A percentile compares a stretch with the other conserved stretches of the same genome.
These are phyloP conservation scores for Geotrypetes seraphini DNA, from an alignment of 2,797 vertebrate species.

Conservation along the genomic window DNA sequence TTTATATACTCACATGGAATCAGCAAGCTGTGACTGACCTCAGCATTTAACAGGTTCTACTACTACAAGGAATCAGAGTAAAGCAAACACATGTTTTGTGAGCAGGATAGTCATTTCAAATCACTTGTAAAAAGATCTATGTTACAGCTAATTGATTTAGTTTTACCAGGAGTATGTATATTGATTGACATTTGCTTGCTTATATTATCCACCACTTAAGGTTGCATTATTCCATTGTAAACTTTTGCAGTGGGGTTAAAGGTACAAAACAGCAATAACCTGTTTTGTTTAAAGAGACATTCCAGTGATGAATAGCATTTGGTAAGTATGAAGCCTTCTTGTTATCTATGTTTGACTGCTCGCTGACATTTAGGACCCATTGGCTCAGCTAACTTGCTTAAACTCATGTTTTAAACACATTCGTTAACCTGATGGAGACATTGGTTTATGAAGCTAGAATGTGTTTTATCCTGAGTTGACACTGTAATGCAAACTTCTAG, in stretches of 20 bases:
- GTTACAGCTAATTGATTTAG: not conserved
- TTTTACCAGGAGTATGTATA: too few relatives aligned
- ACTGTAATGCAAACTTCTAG: too few relatives aligned
- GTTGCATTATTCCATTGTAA: not conserved
- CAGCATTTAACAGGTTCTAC: not conserved
- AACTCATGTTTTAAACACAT: too few relatives aligned
- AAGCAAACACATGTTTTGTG: not conserved
- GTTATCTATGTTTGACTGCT: too few relatives aligned
- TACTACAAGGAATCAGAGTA: not conserved
- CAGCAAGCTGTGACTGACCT: constrained; percentile 11
- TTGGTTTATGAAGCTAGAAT: too few relatives aligned
- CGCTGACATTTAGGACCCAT: too few relatives aligned
- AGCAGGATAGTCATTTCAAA: not conserved
- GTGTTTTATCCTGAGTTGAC: too few relatives aligned
- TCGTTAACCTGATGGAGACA: too few relatives aligned
- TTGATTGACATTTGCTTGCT: not conserved
- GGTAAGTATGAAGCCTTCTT: too few relatives aligned
- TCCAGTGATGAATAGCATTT: too few relatives aligned
- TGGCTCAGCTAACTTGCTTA: too few relatives aligned
- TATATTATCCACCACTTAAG: not conserved
- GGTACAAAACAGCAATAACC: constrained; percentile 3
- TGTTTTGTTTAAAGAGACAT: not conserved
- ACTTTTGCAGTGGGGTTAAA: constrained; percentile 1
- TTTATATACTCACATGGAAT: constrained; percentile 13
- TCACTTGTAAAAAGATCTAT: fast-evolving